These are phyloP conservation scores for Alosa sapidissima DNA, from an alignment of 2,797 vertebrate genomes.

Conservation along the genomic window DNA sequence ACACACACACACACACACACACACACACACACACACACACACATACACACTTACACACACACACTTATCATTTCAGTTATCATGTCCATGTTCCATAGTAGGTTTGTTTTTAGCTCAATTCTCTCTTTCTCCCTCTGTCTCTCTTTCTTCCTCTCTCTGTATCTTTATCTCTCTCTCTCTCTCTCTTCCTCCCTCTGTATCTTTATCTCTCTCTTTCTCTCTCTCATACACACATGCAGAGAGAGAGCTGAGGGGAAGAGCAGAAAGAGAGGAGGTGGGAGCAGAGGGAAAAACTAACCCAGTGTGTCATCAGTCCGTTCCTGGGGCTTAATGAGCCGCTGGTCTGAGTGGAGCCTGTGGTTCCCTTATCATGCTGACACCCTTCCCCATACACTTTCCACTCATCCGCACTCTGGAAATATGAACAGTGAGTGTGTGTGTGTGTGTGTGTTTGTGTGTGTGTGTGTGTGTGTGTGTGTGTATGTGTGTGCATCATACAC, in stretches of 20 bases:
- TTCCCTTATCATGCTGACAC: not conserved
- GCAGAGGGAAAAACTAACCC: not conserved
- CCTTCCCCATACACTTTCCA: slow-evolving; percentile 32
- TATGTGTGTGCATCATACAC: not conserved
- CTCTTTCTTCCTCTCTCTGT: not conserved
- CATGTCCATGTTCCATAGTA: not conserved
- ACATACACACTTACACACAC: not conserved
- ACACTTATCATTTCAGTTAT: not conserved
- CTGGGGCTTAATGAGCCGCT: not conserved
- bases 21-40: slow-evolving; percentile 14
- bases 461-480: not conserved
- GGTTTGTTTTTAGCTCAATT: not conserved
- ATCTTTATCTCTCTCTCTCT: no score
- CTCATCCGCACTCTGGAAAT: no score
- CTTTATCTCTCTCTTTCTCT: not conserved
- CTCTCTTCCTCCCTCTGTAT: no score
- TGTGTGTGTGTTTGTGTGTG: not conserved
- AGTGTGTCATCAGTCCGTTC: slow-evolving; percentile 1
- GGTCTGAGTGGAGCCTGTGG: not conserved
- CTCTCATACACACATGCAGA: not conserved
- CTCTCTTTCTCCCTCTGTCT: no score
- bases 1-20: slow-evolving; percentile 16
- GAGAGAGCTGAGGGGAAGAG: not conserved
- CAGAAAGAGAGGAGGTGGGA: slow-evolving; percentile 20
- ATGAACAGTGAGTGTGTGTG: no score